phyloP scores from a whole-genome alignment of 2,113 vertebrate genomes.

The Guaruba guarouba region DNA sequence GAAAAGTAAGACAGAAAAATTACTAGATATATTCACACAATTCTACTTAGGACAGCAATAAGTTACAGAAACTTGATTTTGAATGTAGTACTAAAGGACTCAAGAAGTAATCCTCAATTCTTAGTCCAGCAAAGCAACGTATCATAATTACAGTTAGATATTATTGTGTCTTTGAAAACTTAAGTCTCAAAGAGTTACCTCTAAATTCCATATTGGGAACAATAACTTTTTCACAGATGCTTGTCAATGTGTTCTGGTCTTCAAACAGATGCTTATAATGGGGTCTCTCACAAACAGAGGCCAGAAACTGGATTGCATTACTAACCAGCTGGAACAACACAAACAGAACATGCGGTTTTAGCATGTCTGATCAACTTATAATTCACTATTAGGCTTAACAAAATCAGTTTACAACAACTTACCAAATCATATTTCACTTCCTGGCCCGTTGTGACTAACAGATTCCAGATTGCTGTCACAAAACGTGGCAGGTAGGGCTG shows the following conservation, averaged over 20 bases:
- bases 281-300: constrained; percentile 95
- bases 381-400: neutral
- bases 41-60: neutral
- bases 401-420: constrained; percentile 54
- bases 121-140: neutral
- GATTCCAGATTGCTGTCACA: constrained; percentile 97
- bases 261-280: constrained; percentile 99
- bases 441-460: constrained; percentile 94
- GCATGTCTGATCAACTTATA: neutral
- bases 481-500: constrained; percentile 94
- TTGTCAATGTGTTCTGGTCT: constrained; percentile 94
- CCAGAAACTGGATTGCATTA: constrained; percentile 98
- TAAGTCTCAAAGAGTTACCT: constrained; percentile 76
- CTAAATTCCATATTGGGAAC: constrained; percentile 99
- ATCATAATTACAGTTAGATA: neutral
- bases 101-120: neutral
- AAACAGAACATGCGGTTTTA: constrained; percentile 10
- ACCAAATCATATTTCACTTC: constrained; percentile 99
- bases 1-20: neutral
- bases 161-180: neutral
- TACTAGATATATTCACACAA: neutral
- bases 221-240: constrained; percentile 99
- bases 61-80: neutral
- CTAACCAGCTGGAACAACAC: constrained; percentile 86
- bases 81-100: neutral